These are phyloP conservation scores for Argyra leucocephala DNA, from an alignment of 2,888 invertebrate genomes.

Conservation along the genomic window DNA sequence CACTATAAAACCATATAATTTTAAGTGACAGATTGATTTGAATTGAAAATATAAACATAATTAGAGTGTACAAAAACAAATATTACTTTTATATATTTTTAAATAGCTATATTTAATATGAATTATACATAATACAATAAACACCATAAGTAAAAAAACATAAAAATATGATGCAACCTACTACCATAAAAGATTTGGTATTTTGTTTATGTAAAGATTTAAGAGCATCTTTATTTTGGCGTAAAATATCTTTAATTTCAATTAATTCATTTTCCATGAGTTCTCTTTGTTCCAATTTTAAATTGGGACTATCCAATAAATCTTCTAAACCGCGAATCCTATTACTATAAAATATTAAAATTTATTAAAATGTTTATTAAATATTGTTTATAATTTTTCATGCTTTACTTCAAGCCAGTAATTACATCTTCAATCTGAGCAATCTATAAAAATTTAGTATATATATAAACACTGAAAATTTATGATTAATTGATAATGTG, in stretches of 20 bases:
- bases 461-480: neutral
- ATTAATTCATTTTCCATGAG: slow-evolving; percentile 15
- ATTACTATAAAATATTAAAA: neutral
- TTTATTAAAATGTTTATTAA: neutral
- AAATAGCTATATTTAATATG: neutral
- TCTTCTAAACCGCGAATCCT: slow-evolving; percentile 18
- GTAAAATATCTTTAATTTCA: slow-evolving; percentile 19
- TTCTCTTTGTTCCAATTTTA: slow-evolving; percentile 11
- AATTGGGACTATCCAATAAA: slow-evolving; percentile 9
- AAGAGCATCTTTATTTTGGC: slow-evolving; percentile 16
- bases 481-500: neutral
- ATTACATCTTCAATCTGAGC: neutral
- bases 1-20: too few relatives aligned
- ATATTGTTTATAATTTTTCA: neutral
- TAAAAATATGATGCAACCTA: slow-evolving; percentile 14
- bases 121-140: slow-evolving; percentile 17
- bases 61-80: too few relatives aligned
- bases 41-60: neutral
- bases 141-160: slow-evolving; percentile 15
- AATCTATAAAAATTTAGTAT: neutral
- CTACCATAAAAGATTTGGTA: slow-evolving; percentile 17
- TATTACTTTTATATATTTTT: too few relatives aligned
- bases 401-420: neutral
- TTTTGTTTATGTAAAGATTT: slow-evolving; percentile 18
- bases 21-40: neutral